Base-by-base conservation (phyloP, 2,113 vertebrate genomes). In the Zapus hudsonius region DNA sequence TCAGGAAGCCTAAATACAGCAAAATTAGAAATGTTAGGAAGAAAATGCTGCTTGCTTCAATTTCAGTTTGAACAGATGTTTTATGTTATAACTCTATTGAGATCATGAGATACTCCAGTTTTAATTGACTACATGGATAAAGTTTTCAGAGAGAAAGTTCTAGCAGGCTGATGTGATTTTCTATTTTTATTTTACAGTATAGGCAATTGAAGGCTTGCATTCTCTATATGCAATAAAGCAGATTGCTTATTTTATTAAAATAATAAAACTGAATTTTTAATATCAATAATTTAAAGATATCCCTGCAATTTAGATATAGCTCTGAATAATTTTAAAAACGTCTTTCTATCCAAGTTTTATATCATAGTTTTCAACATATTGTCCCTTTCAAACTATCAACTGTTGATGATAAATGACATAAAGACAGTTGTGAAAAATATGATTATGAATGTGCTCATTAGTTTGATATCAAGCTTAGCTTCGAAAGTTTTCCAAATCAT, bases 61-160 rank as follows among this genome's bases (percentile, higher is more conserved):
- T 96, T 96, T 91, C 55, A 95, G 66, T 75, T 95, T 92, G 88
- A 93, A 42, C 94, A 96, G 97, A 94, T 98, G 95, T 97, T 97
- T 94, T 87, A 55, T 75, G 40, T 93, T 94, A 31, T 80, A 89
- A 85, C 85, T 97, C 87, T 89, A n/a, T 93, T 92, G 85, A 75
- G 74, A 79, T 87, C 33, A 19, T 92, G 31, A 94, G 83, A 87
- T 85, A 63, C 74, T 89, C 66, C 44, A 67, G 13, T 95, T 95
- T 95, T 95, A 92, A 93, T 84, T 95, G 90, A 85, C 87, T 69
- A 59, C 8, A 27, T 19, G 55, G 44, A 63, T 83, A 40, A 93
- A 90, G 66, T 76, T 94, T 92, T 84, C 44, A 80, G 78, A 64
- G 63, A 80, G n/a, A 15, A 74, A 79, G 4, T 91, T 92, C 59